Evolutionary conservation across 2,113 vertebrate species (phyloP).

Genomic region (Telmatochromis sp.): DNA sequence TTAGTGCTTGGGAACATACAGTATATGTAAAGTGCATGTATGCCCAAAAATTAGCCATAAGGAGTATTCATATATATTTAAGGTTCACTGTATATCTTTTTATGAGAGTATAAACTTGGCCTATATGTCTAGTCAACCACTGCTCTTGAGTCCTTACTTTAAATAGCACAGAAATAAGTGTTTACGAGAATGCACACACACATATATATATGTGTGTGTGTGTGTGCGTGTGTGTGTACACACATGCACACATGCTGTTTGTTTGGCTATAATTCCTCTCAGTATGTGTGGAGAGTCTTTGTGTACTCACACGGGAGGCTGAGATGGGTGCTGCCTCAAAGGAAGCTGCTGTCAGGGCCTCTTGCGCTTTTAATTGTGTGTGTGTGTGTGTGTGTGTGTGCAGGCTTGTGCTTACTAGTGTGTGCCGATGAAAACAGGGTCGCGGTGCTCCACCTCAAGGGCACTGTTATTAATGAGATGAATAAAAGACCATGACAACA

Average conservation of each 20-base stretch:
- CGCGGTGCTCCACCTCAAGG: constrained; percentile 60
- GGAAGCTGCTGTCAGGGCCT: constrained; percentile 41
- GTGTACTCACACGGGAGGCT: constrained; percentile 1
- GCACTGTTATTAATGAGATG: constrained; percentile 69
- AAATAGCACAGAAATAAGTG: constrained; percentile 4
- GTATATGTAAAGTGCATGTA: neutral
- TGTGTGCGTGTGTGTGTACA: neutral
- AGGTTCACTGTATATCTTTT: neutral
- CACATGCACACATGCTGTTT: neutral
- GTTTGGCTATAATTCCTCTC: neutral
- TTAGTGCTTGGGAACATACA: neutral
- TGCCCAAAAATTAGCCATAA: neutral
- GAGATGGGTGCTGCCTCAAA: constrained; percentile 38
- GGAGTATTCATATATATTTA: neutral
- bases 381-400: neutral
- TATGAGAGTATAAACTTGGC: neutral
- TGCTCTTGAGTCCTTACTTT: neutral
- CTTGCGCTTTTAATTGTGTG: constrained; percentile 29
- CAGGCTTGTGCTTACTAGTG: constrained; percentile 24
- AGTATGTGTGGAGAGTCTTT: constrained; percentile 1
- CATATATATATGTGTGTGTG: accelerated
- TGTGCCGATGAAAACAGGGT: constrained; percentile 51
- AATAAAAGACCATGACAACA: constrained; percentile 67
- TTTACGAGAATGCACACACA: neutral
- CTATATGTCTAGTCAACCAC: neutral